Percentiles rank a stretch among this genome's conserved stretches.
phyloP scores from a whole-genome alignment of 2,797 vertebrate species.

The Acanthopagrus latus region DNA sequence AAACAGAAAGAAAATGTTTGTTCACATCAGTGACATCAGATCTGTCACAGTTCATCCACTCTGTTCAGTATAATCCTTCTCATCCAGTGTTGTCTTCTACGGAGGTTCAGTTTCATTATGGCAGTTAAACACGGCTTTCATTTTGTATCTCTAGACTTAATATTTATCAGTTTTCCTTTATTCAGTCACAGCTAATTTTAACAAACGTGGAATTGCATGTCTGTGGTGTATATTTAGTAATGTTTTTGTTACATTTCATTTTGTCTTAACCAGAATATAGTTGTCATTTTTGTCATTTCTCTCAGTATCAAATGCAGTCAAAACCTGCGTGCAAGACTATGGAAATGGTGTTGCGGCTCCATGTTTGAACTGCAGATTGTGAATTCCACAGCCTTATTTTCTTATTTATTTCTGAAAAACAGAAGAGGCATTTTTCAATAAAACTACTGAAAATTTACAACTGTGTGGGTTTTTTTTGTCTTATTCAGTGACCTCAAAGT shows the following conservation, averaged over 20 bases:
- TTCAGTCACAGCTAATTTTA: conserved; percentile 92
- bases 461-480: conserved; percentile 1
- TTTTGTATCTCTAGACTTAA: conserved; percentile 88
- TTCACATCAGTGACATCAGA: conserved; percentile 48
- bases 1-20: conserved; percentile 44
- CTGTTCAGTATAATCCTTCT: conserved; percentile 58
- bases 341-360: conserved; percentile 93
- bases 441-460: conserved; percentile 98
- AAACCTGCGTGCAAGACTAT: conserved; percentile 93
- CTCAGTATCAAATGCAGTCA: conserved; percentile 92
- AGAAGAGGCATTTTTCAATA: conserved; percentile 99
- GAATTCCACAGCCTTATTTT: conserved; percentile 99
- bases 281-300: conserved; percentile 85
- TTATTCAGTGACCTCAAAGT: background rate
- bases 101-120: conserved; percentile 64
- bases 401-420: conserved; percentile 99
- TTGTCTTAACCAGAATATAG: conserved; percentile 89
- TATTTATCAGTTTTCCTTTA: conserved; percentile 89
- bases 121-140: conserved; percentile 87
- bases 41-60: conserved; percentile 34
- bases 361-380: conserved; percentile 97
- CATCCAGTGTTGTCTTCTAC: conserved; percentile 49
- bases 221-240: conserved; percentile 98
- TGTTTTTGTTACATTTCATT: conserved; percentile 75
- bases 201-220: conserved; percentile 95